Percentiles rank a stretch among this genome's conserved stretches.
Conservation (phyloP, 2,113 vertebrate genomes). For the Morone saxatilis region DNA sequence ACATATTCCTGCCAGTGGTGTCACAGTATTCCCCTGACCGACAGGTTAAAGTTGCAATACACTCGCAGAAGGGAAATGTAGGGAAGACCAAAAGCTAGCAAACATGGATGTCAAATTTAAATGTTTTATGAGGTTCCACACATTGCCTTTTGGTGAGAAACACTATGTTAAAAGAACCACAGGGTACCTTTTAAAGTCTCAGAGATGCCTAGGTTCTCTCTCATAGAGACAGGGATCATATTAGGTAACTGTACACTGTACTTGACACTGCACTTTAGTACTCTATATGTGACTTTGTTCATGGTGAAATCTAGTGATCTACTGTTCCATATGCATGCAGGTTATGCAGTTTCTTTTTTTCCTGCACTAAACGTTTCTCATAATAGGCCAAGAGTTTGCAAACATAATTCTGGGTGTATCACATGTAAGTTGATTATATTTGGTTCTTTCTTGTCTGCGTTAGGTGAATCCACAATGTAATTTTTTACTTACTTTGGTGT, state of each 20-base stretch:
- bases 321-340: slow-evolving; percentile 8
- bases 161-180: neutral
- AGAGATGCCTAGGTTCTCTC: neutral
- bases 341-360: neutral
- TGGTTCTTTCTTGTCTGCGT: neutral
- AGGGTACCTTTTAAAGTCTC: neutral
- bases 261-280: slow-evolving; percentile 36
- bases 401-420: neutral
- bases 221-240: slow-evolving; percentile 3
- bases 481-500: neutral
- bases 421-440: neutral
- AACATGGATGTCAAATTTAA: neutral
- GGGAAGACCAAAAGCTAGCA: neutral
- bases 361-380: neutral
- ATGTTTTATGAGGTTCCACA: neutral
- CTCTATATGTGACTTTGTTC: neutral
- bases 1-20: neutral
- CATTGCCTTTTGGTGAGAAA: neutral
- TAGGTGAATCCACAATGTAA: slow-evolving; percentile 4
- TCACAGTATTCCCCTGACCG: neutral
- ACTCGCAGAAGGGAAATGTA: neutral
- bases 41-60: neutral
- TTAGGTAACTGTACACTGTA: neutral
- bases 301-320: slow-evolving; percentile 5
- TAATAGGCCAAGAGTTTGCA: neutral